Conservation (phyloP, 1,140 invertebrate genomes). For the Zaprionus tsacasi region DNA sequence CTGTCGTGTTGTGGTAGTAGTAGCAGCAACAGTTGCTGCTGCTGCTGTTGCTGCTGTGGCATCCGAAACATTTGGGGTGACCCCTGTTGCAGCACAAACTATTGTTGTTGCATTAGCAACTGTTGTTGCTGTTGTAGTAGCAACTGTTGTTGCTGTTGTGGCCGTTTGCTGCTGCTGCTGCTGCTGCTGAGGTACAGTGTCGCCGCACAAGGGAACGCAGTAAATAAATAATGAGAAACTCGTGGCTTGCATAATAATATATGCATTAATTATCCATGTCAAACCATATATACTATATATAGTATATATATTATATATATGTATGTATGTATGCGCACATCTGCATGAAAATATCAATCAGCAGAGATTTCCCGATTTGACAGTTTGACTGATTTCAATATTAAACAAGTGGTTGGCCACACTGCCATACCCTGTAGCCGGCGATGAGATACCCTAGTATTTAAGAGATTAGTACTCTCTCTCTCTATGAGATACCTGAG, state of each 20-base stretch:
- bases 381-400: constrained; percentile 5
- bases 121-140: too few species aligned
- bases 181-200: neutral
- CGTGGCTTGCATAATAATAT: constrained; percentile 5
- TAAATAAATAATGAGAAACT: constrained; percentile 21
- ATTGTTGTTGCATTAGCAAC: too few species aligned
- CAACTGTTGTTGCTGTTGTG: too few species aligned
- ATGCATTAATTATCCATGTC: constrained; percentile 3
- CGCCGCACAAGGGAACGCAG: neutral
- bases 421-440: neutral
- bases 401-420: constrained; percentile 2
- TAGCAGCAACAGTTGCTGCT: neutral
- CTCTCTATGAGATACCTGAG: too few species aligned
- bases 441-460: neutral
- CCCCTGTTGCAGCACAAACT: too few species aligned
- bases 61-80: too few species aligned
- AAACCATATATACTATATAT: neutral
- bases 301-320: neutral
- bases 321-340: neutral
- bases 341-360: constrained; percentile 1
- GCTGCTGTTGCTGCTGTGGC: neutral
- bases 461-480: too few species aligned
- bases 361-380: constrained; percentile 5
- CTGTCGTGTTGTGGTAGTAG: neutral
- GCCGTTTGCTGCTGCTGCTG: neutral